A percentile compares a stretch with the other conserved stretches of the same genome.
phyloP scores from a whole-genome alignment of 2,797 vertebrate species.

The Acestrorhynchus altus region DNA sequence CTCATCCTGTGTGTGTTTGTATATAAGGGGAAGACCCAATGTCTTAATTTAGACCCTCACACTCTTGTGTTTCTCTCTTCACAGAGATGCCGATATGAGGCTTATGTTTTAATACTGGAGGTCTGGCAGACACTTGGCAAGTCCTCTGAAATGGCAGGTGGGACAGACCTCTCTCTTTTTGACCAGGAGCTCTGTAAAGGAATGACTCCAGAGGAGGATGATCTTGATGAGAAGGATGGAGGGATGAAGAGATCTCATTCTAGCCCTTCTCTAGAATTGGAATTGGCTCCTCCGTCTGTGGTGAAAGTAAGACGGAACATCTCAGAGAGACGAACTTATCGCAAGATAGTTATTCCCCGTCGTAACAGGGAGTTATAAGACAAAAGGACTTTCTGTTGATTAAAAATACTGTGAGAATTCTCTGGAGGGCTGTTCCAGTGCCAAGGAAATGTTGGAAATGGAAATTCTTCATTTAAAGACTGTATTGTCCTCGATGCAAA shows the following conservation, averaged over 20 bases:
- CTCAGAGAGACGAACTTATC: constrained; percentile 87
- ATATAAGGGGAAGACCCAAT: background rate
- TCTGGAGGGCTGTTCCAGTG: too few species aligned
- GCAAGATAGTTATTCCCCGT: constrained; percentile 81
- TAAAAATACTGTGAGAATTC: background rate
- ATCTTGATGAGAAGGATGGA: constrained; percentile 57
- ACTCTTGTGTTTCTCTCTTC: background rate
- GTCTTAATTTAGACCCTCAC: background rate
- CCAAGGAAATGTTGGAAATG: background rate
- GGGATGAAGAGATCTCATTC: constrained; percentile 87
- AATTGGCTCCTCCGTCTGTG: constrained; percentile 60
- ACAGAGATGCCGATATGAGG: constrained; percentile 88
- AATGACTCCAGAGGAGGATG: constrained; percentile 51
- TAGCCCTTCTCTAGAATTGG: constrained; percentile 87
- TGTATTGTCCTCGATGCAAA: background rate
- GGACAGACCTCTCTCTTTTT: constrained; percentile 71
- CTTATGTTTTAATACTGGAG: constrained; percentile 80
- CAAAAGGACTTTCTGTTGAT: background rate
- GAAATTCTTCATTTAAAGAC: background rate
- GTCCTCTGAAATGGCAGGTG: constrained; percentile 29
- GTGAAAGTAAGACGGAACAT: constrained; percentile 84
- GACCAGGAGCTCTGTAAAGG: constrained; percentile 73
- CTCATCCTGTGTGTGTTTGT: background rate
- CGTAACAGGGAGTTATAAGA: constrained; percentile 80
- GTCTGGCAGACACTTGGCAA: constrained; percentile 68